Evolutionary conservation across 37 sponge, comb jelly and placozoan species (phyloP), one percentile per base, ranked within the genome.

Genomic region (Beroe ovata): DNA sequence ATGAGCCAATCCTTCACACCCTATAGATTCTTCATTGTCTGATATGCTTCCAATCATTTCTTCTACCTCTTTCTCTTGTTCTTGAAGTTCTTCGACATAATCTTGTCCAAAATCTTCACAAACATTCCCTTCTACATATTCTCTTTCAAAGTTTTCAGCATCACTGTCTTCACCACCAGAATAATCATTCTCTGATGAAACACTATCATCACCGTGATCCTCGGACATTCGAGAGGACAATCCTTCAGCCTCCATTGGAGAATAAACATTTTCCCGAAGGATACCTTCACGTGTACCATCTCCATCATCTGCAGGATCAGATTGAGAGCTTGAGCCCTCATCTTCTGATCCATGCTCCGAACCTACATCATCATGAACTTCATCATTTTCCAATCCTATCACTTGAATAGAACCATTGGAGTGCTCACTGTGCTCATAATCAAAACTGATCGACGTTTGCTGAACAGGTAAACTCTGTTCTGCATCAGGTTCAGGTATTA

Each of bases 391-490:
- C 29, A 62, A 21, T 20, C 63, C 63, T n/a, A 62, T 62, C 4
- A 62, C 21, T 62, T 62, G 63, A 62, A 62, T 62, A 62, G 63
- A 62, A 6, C 63, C 63, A 62, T 62, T 25, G 20, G 63, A 62
- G 4, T 62, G 63, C 29, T 62, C 63, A 16, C 54, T 47, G 54
- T 47, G 54, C 11, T 6, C 54, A 47, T 6, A 6, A 16, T 16
- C 54, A 47, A 47, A 47, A 47, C 54, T 47, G 54, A 6, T 47
- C 11, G 54, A 47, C 54, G 11, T 47, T 47, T 47, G 11, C 11
- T 47, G 11, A 47, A 47, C 54, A 16, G 54, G 54, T 11, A 47
- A 16, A 47, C 11, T 11, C 54, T 47, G 54, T 47, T 11, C 54
- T 47, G 11, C 54, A 16, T 6, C 54, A 47, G 54, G 54, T 47